A percentile compares a stretch with the other conserved stretches of the same genome.
These are phyloP conservation scores for Buphagus erythrorhynchus DNA, from an alignment of 2,797 vertebrate genomes.

Conservation along the genomic window DNA sequence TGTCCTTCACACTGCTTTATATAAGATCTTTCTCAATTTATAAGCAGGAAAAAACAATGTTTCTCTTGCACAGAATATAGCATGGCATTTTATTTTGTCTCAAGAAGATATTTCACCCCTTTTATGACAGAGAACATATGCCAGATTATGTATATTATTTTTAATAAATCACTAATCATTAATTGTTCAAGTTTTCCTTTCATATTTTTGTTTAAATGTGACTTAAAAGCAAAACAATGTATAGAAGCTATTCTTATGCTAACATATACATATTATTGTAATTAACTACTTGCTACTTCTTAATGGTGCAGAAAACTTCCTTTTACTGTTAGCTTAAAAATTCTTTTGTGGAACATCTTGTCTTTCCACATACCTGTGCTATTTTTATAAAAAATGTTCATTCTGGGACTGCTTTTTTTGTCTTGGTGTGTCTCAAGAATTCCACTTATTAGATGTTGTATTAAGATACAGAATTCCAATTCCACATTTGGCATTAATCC, in stretches of 20 bases:
- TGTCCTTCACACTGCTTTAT: not conserved
- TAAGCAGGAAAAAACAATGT: not conserved
- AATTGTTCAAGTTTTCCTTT: not conserved
- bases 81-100: not conserved
- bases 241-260: not conserved
- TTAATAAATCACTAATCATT: not conserved
- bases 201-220: not conserved
- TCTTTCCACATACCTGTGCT: not conserved
- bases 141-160: not conserved
- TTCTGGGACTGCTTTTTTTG: not conserved
- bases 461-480: conserved; percentile 31
- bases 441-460: not conserved
- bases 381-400: not conserved
- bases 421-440: not conserved
- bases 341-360: not conserved
- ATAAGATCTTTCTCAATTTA: not conserved
- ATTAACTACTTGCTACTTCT: not conserved
- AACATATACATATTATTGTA: not conserved
- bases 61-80: not conserved
- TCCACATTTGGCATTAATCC: not conserved
- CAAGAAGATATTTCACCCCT: not conserved
- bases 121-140: not conserved
- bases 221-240: not conserved
- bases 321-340: not conserved
- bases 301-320: not conserved